phyloP scores from a whole-genome alignment of 64 coral and sea anemone species.

The Porites australiensis region DNA sequence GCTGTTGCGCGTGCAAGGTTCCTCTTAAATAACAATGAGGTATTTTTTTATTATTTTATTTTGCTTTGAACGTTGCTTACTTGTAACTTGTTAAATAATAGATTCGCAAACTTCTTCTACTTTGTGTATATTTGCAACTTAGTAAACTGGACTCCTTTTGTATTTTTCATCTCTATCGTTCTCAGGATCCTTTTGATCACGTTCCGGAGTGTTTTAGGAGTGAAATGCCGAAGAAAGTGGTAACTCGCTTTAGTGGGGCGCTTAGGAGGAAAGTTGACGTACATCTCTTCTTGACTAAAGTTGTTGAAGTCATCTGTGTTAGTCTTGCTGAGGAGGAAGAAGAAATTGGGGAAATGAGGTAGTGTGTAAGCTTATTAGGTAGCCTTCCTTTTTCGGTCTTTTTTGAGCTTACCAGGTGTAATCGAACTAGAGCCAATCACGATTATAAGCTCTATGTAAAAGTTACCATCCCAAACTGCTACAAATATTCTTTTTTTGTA shows the following conservation, averaged over 20 bases:
- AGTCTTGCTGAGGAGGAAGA: background rate
- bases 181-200: constrained; percentile 47
- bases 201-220: constrained; percentile 37
- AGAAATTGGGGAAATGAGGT: constrained; percentile 9
- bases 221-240: background rate
- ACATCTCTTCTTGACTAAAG: constrained; percentile 14
- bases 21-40: constrained; percentile 5
- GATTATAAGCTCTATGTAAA: constrained; percentile 1
- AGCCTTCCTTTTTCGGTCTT: too few species aligned
- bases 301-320: constrained; percentile 53
- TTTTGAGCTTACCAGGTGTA: background rate
- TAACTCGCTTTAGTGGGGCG: background rate
- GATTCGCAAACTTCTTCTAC: too few species aligned
- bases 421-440: constrained; percentile 17
- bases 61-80: too few species aligned
- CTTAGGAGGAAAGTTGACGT: background rate
- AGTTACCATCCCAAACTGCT: background rate
- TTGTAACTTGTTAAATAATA: too few species aligned
- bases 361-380: background rate
- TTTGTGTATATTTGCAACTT: too few species aligned
- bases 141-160: background rate
- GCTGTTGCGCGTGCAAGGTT: constrained; percentile 55
- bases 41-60: background rate
- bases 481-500: background rate
- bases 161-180: background rate